Evolutionary conservation across 23 tunicate genomes (phyloP), one percentile per base, ranked within the genome.

Genomic region (Halocynthia aurantium): DNA sequence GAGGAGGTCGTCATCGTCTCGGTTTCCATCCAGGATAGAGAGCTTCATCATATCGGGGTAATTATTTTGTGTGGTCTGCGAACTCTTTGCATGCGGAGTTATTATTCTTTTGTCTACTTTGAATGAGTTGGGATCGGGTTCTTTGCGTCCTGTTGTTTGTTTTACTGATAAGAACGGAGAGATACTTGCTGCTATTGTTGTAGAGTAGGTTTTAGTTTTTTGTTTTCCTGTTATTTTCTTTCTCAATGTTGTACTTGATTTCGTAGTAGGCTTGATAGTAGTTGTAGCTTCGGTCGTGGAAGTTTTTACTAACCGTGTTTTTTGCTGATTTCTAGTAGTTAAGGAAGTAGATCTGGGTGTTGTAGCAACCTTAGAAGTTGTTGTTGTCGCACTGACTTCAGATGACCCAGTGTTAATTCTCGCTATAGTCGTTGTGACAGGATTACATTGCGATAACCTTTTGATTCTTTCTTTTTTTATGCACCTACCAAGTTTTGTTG

Each of bases 401-500:
- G 19, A 2, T 65, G 44, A 31, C 44, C 31, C 1, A 65, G 70
- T 15, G 10, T 6, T 15, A 15, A 15, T 65, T 65, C 10, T 49
- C 0, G 19, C 6, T 65, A 49, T 15, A 10, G 70, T 65, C 31
- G 15, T 15, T 15, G 70, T 15, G 70, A 5, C 70, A 20, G 31
- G 9, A 65, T 20, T 8, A 65, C 70, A 65, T 9, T 65, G 49
- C 31, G 70, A 49, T 2, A 49, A 40, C 31, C 70, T 65, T 65
- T 49, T 11, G 0, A 49, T 49, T 15, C 31, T 65, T 65, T 40
- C 22, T 65, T 49, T 65, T 49, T 20, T 8, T 20, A 65, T 15
- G 19, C 70, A 65, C 31, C 70, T 11, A 1, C 70, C 70, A 20
- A 65, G 31, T 15, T 49, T 65, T 65, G 78, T 52, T 10, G 78